Evolutionary conservation across 2,888 invertebrate species (phyloP).

Genomic region (Phyllotreta cruciferae): DNA sequence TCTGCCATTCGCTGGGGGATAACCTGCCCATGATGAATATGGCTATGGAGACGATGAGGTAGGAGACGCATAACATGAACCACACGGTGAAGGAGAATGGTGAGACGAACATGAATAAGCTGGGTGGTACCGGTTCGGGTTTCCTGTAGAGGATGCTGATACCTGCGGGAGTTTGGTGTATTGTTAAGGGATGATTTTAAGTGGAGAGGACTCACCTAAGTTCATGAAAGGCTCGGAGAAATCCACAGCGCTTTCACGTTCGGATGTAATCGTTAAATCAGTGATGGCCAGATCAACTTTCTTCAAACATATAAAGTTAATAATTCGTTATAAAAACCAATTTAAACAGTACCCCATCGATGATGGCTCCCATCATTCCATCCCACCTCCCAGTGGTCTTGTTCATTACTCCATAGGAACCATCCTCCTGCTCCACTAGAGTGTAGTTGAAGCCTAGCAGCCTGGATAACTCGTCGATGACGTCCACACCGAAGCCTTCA

Average conservation of each 20-base stretch:
- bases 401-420: constrained; percentile 75
- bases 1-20: constrained; percentile 88
- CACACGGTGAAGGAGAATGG: constrained; percentile 85
- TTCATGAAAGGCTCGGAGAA: constrained; percentile 97
- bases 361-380: constrained; percentile 78
- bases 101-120: constrained; percentile 90
- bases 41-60: constrained; percentile 78
- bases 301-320: too few relatives aligned
- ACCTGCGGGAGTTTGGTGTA: constrained; percentile 66
- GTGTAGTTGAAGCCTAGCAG: constrained; percentile 84
- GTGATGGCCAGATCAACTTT: constrained; percentile 91
- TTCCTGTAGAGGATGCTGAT: constrained; percentile 90
- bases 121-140: constrained; percentile 84
- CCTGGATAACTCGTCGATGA: constrained; percentile 80
- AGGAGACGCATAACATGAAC: constrained; percentile 83
- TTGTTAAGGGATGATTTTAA: background rate
- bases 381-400: constrained; percentile 70
- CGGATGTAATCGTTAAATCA: constrained; percentile 87
- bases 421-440: constrained; percentile 78
- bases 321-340: too few relatives aligned
- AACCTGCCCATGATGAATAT: constrained; percentile 82
- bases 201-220: constrained; percentile 64
- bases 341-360: constrained; percentile 67
- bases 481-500: constrained; percentile 89
- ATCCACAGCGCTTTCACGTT: constrained; percentile 87